Evolutionary conservation across 2,888 invertebrate genomes (phyloP), one percentile per base, ranked within the genome.

Genomic region (Xanthorhoe designata): DNA sequence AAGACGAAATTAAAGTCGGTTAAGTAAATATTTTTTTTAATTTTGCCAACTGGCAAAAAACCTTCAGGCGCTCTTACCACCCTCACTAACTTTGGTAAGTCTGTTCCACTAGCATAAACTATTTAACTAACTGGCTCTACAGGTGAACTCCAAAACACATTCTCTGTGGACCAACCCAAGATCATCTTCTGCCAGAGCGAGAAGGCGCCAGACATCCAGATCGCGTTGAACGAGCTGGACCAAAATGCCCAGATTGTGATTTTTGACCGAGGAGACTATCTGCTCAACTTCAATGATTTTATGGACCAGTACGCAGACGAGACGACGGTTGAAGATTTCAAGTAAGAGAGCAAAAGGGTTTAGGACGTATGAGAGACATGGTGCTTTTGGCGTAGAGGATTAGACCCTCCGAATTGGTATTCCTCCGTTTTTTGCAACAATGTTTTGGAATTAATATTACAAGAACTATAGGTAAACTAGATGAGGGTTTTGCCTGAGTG

Each of bases 101-200:
- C n/a, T n/a, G n/a, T n/a, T n/a, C n/a, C n/a, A n/a, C n/a, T n/a
- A n/a, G n/a, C n/a, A n/a, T n/a, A n/a, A n/a, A 35, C 9, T 2
- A 35, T 35, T 10, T 42, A 1, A 13, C 5, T 42, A 2, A 13
- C 13, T 13, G 9, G 32, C 13, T 32, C 2, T 7, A 56, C 72
- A 90, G 90, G 68, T 42, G 90, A 90, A 68, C 77, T 90, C 0
- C 73, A 78, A 64, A 68, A 73, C 0, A 78, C 83, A 0, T 88
- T 89, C 55, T 73, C 75, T 1, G 74, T 79, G 13, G 78, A 78
- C 50, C 71, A 72, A 42, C 88, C 90, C 0, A 90, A 85, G 69
- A 72, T 87, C 60, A 79, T 90, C 69, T 89, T 90, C 74, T 90
- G 90, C 59, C 87, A 89, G 64, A 84, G 81, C 17, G 82, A 86